Percentiles rank a stretch among this genome's conserved stretches.
Evolutionary conservation across 2,888 invertebrate species (phyloP).

Genomic region (Pardosa pseudoannulata): DNA sequence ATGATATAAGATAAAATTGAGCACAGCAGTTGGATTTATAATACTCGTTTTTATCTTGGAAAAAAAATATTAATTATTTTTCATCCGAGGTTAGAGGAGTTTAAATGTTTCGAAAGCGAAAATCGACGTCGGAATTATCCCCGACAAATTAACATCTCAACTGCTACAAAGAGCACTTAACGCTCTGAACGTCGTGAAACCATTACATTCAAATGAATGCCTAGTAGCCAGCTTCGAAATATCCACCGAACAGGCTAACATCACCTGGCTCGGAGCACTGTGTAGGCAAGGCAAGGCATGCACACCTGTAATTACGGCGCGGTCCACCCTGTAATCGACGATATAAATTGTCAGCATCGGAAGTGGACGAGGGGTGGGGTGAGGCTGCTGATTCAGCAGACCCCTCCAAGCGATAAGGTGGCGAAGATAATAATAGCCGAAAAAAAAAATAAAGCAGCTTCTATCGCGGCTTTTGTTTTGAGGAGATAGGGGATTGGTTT

Average conservation of each 20-base stretch:
- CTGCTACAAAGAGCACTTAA: not conserved
- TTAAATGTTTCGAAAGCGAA: not conserved
- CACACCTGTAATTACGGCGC: conserved; percentile 63
- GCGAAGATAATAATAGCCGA: not conserved
- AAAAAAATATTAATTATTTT: too few species aligned
- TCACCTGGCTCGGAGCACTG: conserved; percentile 41
- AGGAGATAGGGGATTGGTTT: not conserved
- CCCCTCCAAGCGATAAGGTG: conserved; percentile 51
- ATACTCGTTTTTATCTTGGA: too few species aligned
- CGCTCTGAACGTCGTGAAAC: conserved; percentile 1
- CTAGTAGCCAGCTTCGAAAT: not conserved
- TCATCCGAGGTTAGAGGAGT: too few species aligned
- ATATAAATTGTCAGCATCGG: conserved; percentile 71
- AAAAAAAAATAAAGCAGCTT: not conserved
- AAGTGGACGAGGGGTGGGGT: conserved; percentile 45
- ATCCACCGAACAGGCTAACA: not conserved
- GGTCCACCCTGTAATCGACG: conserved; percentile 66
- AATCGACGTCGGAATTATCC: not conserved
- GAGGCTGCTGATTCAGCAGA: not conserved
- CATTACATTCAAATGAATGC: conserved; percentile 13
- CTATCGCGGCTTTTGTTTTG: conserved; percentile 1
- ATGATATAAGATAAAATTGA: too few species aligned
- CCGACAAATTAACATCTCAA: conserved; percentile 12
- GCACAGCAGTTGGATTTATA: too few species aligned
- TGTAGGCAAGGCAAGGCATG: conserved; percentile 47